Evolutionary conservation across 1,140 invertebrate genomes (phyloP), one percentile per base, ranked within the genome.

Genomic region (Drosophila azteca): DNA sequence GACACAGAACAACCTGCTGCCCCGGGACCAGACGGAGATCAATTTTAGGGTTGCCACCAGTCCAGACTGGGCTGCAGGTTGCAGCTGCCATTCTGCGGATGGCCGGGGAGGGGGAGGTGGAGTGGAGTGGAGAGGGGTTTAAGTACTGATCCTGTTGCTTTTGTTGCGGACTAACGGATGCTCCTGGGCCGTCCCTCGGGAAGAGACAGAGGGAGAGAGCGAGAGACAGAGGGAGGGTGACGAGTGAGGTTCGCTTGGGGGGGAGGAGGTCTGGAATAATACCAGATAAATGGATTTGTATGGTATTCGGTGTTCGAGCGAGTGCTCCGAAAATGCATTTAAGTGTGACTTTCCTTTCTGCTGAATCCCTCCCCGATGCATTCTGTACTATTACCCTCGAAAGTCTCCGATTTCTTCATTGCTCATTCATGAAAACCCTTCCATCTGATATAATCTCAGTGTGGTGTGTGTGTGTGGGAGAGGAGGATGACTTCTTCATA

Each of bases 21-120:
- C 20, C 57, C 13, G 44, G 35, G 35, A 13, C 11, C 35, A 55
- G 35, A 51, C 17, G 3, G 31, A 75, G 63, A 77, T 77, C 74
- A 63, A 44, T 66, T 77, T 77, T 77, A 85, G 81, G 81, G 78
- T 85, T 82, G 81, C 66, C 74, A 57, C 45, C 11, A 39, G 35
- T 52, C 45, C 11, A 39, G 35, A 63, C 50, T 64, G 70, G 69
- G 73, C 43, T 76, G 72, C 80, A 83, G 76, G 75, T 85, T 87
- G 82, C 82, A 87, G 83, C 82, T 87, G 82, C 82, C 78, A 53
- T 46, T 55, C 52, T 41, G 31, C 49, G 22, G 31, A 49, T 53
- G 62, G 49, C 49, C 54, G 54, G 51, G 60, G 59, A 73, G 68
- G 59, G 50, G 41, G 31, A 26, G 67, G 50, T 62, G 58, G 57